These are phyloP conservation scores for Gavialis gangeticus DNA, from an alignment of 2,113 vertebrate species.

Conservation along the genomic window DNA sequence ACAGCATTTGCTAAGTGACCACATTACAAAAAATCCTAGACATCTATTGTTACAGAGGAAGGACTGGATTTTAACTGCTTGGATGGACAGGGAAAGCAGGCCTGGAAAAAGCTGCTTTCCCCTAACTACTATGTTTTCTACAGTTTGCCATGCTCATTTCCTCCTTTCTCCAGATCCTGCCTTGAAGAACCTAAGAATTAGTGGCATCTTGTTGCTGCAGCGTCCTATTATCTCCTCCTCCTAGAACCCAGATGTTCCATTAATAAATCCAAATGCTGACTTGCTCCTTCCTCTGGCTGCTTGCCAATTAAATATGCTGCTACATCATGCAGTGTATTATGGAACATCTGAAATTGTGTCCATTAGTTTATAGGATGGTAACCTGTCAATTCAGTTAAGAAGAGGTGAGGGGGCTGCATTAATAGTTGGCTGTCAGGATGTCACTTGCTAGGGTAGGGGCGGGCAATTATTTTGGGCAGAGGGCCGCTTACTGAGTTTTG, in stretches of 20 bases:
- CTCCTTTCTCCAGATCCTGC: background rate
- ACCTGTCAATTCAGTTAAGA: background rate
- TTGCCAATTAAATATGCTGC: background rate
- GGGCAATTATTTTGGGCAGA: no score
- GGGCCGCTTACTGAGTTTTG: no score
- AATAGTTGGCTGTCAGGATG: no score
- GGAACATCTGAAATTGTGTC: background rate
- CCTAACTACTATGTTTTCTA: background rate
- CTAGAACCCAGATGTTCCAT: background rate
- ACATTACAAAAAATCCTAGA: background rate
- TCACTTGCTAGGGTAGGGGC: no score
- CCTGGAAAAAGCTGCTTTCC: background rate
- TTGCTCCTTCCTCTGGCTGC: background rate
- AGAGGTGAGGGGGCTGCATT: no score
- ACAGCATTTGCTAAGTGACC: no score
- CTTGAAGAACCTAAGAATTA: background rate
- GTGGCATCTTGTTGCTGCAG: background rate
- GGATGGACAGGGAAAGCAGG: background rate
- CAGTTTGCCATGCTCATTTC: background rate
- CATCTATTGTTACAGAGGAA: background rate
- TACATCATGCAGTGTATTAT: background rate
- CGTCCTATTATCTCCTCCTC: background rate
- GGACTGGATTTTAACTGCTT: background rate
- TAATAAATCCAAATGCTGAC: background rate
- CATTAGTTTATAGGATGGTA: background rate